Evolutionary conservation across 1,140 invertebrate genomes (phyloP), one percentile per base, ranked within the genome.

Genomic region (Drosophila mauritiana): DNA sequence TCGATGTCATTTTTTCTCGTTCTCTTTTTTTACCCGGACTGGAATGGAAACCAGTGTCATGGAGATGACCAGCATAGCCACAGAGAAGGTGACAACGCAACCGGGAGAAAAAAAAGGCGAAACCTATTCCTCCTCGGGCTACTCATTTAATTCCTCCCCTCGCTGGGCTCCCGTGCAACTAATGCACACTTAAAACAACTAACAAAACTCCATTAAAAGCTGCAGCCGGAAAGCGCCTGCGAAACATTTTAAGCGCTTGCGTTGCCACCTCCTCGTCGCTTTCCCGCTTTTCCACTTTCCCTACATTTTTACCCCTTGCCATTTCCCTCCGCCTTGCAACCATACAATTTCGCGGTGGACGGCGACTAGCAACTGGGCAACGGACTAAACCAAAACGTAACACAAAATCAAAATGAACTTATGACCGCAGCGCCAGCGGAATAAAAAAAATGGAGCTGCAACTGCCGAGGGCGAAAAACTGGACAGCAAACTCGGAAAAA

Each of bases 371-470:
- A 69, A 88, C 75, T 80, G 65, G 62, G 51, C 64, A 84, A 76
- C 61, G 56, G 70, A 80, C 84, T 82, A 80, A 88, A 77, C 83
- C 84, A 89, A 89, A 89, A 89, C 86, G 84, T 78, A 84, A 80
- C 84, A 89, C 77, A 80, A 89, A 89, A 89, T 89, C 84, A 89
- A 89, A 89, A 89, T 89, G 84, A 89, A 89, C 84, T 89, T 89
- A 80, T 89, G 84, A 89, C 84, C 84, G 72, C 77, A 80, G 34
- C 37, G 63, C 59, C 70, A 72, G 54, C 54, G 51, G 39, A 56
- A 52, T 7, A 27, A 49, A 73, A 73, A 63, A 80, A 76, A 51
- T 51, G 63, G 78, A 65, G 55, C 54, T 58, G 51, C 61, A 55
- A 76, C 61, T 39, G 73, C 73, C 70, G 27, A 39, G 53, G 46